These are phyloP conservation scores for Lasius platythorax DNA, from an alignment of 2,888 invertebrate species.

Conservation along the genomic window DNA sequence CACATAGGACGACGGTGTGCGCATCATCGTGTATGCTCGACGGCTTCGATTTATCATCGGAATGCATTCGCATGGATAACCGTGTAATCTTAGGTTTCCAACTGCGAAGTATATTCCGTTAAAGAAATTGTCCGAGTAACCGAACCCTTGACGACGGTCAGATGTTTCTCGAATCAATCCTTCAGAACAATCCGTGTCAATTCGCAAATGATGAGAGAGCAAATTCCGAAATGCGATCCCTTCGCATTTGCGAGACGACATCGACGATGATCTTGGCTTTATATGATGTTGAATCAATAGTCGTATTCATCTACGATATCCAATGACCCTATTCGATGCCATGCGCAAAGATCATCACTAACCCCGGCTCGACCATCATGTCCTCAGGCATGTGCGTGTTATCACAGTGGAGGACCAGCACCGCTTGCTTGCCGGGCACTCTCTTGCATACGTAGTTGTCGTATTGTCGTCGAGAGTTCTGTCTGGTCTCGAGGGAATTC, in stretches of 20 bases:
- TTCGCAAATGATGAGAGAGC: slow-evolving; percentile 1
- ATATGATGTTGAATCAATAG: background rate
- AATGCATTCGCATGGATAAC: slow-evolving; percentile 25
- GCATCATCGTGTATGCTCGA: slow-evolving; percentile 37
- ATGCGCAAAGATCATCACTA: slow-evolving; percentile 99
- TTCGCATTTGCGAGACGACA: background rate
- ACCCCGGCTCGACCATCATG: slow-evolving; percentile 98
- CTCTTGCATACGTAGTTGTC: slow-evolving; percentile 98
- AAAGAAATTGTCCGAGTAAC: slow-evolving; percentile 35
- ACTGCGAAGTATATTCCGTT: slow-evolving; percentile 12
- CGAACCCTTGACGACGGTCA: background rate
- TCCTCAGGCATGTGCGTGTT: slow-evolving; percentile 98
- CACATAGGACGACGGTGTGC: slow-evolving; percentile 65
- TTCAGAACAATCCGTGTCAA: background rate
- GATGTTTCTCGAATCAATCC: slow-evolving; percentile 12
- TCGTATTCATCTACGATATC: slow-evolving; percentile 9
- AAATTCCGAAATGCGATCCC: background rate
- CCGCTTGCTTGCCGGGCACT: slow-evolving; percentile 98
- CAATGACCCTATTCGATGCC: slow-evolving; percentile 91
- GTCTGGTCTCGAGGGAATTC: slow-evolving; percentile 96
- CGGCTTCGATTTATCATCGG: slow-evolving; percentile 29
- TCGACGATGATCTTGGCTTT: background rate
- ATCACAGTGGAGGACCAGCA: slow-evolving; percentile 97
- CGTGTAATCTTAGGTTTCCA: slow-evolving; percentile 15
- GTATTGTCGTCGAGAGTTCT: slow-evolving; percentile 96